Evolutionary conservation across 2,888 invertebrate genomes (phyloP), one percentile per base, ranked within the genome.

Genomic region (Dioctria rufipes): DNA sequence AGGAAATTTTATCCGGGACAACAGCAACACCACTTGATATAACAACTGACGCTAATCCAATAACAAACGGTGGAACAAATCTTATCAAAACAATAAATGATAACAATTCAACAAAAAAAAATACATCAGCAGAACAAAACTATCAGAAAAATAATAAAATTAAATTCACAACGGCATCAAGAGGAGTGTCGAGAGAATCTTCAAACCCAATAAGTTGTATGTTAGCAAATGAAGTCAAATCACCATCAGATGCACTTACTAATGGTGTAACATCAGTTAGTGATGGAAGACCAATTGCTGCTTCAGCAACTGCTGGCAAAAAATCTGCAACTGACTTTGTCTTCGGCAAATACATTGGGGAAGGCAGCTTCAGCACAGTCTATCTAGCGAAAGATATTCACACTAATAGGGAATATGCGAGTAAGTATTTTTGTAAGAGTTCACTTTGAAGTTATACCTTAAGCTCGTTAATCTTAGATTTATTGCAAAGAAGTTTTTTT

Each of bases 281-380:
- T 73, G 60, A 42, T 60, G 40, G 25, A 11, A 67, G 11, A 67
- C 67, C 43, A 63, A 39, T 3, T 54, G n/a, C 54, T 11, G n/a
- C 54, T 11, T 54, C 54, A 54, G 54, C 3, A 54, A n/a, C 54
- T 54, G 54, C 54, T 54, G 54, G 54, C 11, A 87, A 87, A 84
- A 87, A 87, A 83, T 85, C 89, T 46, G 93, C 96, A 80, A 93
- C 94, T 87, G 98, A 99, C 90, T 99, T 95, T 89, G 94, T 96
- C 86, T 99, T 99, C 90, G 96, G 97, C 81, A 96, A 96, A 91
- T 92, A 95, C 83, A 95, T 99, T 85, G 99, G 99, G 83, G 98
- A 99, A 89, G 99, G 99, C 83, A 98, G 98, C 88, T 99, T 96
- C 89, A 98, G 98, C 86, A 96, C 95, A 82, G 99, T 98, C 78